These are phyloP conservation scores for Pharmacophagus antenor DNA, from an alignment of 2,888 invertebrate species.

Conservation along the genomic window DNA sequence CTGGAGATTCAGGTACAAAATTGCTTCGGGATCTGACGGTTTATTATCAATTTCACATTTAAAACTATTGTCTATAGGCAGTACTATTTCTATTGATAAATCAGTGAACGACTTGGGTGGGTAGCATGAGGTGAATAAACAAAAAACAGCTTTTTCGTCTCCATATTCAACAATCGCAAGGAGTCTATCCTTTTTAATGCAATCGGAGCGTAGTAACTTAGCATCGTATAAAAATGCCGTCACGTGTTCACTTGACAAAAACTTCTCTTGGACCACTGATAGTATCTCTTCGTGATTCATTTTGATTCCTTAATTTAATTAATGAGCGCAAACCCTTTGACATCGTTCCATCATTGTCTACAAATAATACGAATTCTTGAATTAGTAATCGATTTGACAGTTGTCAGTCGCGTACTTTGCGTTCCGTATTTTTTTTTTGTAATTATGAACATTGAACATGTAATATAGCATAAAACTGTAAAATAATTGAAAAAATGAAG, in stretches of 20 bases:
- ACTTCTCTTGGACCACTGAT: conserved; percentile 74
- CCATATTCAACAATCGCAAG: conserved; percentile 74
- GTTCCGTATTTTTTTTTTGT: neutral
- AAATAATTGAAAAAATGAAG: too few species aligned
- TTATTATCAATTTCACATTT: conserved; percentile 87
- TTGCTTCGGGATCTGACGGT: conserved; percentile 75
- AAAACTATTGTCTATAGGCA: conserved; percentile 90
- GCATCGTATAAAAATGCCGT: conserved; percentile 72
- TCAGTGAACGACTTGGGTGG: conserved; percentile 88
- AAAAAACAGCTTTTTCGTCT: conserved; percentile 77
- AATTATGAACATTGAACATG: neutral
- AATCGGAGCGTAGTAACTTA: conserved; percentile 72
- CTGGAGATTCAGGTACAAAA: conserved; percentile 74
- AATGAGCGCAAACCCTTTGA: conserved; percentile 31
- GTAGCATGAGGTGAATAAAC: conserved; percentile 77
- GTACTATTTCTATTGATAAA: conserved; percentile 88
- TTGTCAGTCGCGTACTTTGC: conserved; percentile 3
- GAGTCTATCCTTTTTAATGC: conserved; percentile 71
- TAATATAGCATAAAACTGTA: too few species aligned
- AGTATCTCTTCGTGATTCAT: conserved; percentile 77
- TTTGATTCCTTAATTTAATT: conserved; percentile 45
- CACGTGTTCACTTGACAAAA: conserved; percentile 71
- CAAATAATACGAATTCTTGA: conserved; percentile 5
- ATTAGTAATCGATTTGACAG: conserved; percentile 19
- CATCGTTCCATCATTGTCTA: conserved; percentile 29